Percentiles rank a stretch among this genome's conserved stretches.
Evolutionary conservation across 2,888 invertebrate species (phyloP).

Genomic region (Trichopoda pennipes): DNA sequence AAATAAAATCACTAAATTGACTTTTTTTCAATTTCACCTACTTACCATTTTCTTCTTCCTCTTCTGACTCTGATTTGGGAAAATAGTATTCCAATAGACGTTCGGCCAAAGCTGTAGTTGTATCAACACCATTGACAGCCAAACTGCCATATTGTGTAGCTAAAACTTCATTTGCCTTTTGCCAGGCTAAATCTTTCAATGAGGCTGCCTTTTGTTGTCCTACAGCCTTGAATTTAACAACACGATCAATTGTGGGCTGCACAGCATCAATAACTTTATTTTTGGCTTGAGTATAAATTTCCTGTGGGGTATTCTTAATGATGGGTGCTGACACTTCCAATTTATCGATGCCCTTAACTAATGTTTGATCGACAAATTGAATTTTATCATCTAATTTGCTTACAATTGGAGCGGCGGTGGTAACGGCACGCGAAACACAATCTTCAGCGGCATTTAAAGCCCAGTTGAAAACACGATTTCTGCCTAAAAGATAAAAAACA

Average conservation of each 20-base stretch:
- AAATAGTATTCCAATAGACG: conserved; percentile 88
- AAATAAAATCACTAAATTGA: too few relatives aligned
- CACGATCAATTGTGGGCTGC: conserved; percentile 82
- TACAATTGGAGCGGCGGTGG: conserved; percentile 84
- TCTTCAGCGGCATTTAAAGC: conserved; percentile 85
- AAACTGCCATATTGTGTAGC: conserved; percentile 86
- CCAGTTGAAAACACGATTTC: conserved; percentile 86
- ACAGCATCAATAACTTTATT: conserved; percentile 83
- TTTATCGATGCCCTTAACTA: conserved; percentile 86
- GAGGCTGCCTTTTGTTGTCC: conserved; percentile 84
- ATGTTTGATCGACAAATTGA: conserved; percentile 84
- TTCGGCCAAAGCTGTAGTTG: conserved; percentile 86
- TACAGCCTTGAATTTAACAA: conserved; percentile 77
- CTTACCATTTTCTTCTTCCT: conserved; percentile 82
- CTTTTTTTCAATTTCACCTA: conserved; percentile 48
- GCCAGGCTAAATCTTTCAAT: conserved; percentile 86
- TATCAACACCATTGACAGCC: conserved; percentile 86
- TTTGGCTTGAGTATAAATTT: conserved; percentile 83
- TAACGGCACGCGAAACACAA: conserved; percentile 84
- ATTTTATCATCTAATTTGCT: conserved; percentile 83
- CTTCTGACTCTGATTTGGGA: conserved; percentile 84
- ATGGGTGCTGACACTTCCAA: conserved; percentile 86
- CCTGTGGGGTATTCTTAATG: conserved; percentile 85
- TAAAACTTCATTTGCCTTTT: conserved; percentile 86
- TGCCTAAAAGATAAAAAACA: conserved; percentile 77